Percentiles rank a stretch among this genome's conserved stretches.
phyloP scores from a whole-genome alignment of 1,140 invertebrate genomes.

The Drosophila simulans region DNA sequence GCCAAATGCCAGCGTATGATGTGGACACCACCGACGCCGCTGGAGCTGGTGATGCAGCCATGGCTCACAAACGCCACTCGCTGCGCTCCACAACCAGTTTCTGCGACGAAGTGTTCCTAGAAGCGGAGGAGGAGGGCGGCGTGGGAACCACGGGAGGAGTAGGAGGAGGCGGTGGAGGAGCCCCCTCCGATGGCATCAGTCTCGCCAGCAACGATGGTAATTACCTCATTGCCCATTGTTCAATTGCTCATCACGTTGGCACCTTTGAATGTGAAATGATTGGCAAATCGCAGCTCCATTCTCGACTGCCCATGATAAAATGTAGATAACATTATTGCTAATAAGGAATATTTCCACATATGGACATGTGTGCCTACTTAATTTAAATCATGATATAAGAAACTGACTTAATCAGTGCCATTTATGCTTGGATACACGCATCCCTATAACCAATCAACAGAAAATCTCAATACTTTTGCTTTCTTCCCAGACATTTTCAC shows the following conservation, averaged over 20 bases:
- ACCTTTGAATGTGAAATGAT: not conserved
- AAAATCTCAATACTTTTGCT: not conserved
- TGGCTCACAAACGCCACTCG: constrained; percentile 72
- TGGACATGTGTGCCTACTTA: too few species aligned
- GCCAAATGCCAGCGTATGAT: constrained; percentile 41
- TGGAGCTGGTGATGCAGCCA: constrained; percentile 9
- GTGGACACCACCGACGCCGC: constrained; percentile 32
- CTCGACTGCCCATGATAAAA: too few species aligned
- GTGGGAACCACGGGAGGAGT: constrained; percentile 13
- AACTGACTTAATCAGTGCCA: too few species aligned
- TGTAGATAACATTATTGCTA: too few species aligned
- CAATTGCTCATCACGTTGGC: constrained; percentile 31
- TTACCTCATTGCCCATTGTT: constrained; percentile 12
- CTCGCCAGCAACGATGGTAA: constrained; percentile 73
- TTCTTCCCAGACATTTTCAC: constrained; percentile 68
- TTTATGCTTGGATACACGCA: too few species aligned
- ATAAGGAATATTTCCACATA: not conserved
- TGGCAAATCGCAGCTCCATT: not conserved
- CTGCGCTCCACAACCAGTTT: constrained; percentile 81
- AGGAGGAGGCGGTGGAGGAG: constrained; percentile 46
- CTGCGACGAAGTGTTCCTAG: constrained; percentile 80
- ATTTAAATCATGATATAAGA: too few species aligned
- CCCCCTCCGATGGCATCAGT: constrained; percentile 58
- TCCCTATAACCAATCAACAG: too few species aligned
- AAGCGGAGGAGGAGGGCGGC: constrained; percentile 40